Percentiles rank a stretch among this genome's conserved stretches.
Evolutionary conservation across 2,113 vertebrate genomes (phyloP).

Genomic region (Anthoscopus minutus): DNA sequence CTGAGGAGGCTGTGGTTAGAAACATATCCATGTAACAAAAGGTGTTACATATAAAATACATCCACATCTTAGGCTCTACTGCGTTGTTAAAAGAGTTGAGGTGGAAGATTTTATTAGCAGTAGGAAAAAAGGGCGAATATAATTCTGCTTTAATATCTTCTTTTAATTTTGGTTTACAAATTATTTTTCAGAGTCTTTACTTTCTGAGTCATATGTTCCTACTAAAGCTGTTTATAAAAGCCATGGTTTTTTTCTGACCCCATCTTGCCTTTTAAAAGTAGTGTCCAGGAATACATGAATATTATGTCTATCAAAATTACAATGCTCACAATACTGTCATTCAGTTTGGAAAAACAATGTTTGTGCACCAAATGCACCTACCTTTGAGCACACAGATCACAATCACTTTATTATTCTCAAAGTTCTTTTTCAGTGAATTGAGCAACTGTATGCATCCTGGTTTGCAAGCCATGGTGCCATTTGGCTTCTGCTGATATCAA

Average conservation of each 20-base stretch:
- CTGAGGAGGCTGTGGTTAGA: background rate
- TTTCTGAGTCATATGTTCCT: background rate
- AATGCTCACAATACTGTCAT: background rate
- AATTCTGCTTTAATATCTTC: background rate
- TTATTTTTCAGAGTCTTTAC: background rate
- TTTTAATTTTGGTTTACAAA: background rate
- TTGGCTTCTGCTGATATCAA: background rate
- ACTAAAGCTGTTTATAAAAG: background rate
- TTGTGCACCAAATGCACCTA: background rate
- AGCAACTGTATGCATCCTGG: background rate
- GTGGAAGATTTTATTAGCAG: background rate
- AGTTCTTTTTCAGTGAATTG: background rate
- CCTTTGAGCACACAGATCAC: background rate
- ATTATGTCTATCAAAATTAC: background rate
- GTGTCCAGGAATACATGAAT: background rate
- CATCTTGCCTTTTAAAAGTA: background rate
- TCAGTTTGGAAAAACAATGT: background rate
- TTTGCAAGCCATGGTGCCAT: background rate
- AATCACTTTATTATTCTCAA: background rate
- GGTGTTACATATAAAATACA: background rate
- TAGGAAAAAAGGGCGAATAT: background rate
- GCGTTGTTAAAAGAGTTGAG: background rate
- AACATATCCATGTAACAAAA: fast-evolving
- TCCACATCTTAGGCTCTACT: background rate
- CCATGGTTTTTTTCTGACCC: background rate